These are phyloP conservation scores for Macrosteles quadrilineatus DNA, from an alignment of 1,140 invertebrate species.

Conservation along the genomic window DNA sequence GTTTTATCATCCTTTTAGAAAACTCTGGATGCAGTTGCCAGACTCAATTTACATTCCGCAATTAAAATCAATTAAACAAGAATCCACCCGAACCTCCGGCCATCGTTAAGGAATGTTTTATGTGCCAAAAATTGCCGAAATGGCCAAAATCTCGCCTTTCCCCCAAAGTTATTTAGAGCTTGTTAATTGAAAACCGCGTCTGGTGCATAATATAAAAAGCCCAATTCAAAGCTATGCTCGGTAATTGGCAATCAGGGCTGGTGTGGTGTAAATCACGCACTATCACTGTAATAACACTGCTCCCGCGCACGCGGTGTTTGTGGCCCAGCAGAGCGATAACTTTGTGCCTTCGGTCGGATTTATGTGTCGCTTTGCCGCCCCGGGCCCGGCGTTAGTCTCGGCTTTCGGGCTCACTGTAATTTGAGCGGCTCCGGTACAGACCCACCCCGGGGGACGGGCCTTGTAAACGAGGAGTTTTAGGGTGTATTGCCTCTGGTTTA, in stretches of 20 bases:
- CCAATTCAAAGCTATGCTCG: background rate
- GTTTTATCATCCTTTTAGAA: no score
- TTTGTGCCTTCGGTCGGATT: background rate
- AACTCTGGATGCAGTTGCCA: no score
- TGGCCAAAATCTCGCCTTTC: background rate
- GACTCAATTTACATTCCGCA: no score
- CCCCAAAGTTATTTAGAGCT: conserved; percentile 5
- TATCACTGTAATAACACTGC: background rate
- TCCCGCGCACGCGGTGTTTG: background rate
- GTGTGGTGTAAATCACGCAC: background rate
- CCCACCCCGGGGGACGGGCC: background rate
- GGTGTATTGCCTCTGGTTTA: no score
- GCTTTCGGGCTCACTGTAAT: conserved; percentile 7
- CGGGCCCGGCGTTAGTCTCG: background rate
- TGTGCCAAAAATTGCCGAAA: conserved; percentile 2
- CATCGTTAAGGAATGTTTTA: background rate
- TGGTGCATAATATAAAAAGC: conserved; percentile 3
- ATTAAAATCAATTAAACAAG: no score
- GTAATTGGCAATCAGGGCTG: conserved; percentile 9
- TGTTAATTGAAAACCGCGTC: conserved; percentile 9
- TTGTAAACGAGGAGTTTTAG: no score
- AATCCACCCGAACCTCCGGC: no score
- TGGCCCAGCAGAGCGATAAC: background rate
- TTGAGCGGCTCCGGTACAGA: background rate
- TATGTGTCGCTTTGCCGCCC: background rate